These are phyloP conservation scores for Brachyrhaphis roseni DNA, from an alignment of 2,797 vertebrate genomes.

Conservation along the genomic window DNA sequence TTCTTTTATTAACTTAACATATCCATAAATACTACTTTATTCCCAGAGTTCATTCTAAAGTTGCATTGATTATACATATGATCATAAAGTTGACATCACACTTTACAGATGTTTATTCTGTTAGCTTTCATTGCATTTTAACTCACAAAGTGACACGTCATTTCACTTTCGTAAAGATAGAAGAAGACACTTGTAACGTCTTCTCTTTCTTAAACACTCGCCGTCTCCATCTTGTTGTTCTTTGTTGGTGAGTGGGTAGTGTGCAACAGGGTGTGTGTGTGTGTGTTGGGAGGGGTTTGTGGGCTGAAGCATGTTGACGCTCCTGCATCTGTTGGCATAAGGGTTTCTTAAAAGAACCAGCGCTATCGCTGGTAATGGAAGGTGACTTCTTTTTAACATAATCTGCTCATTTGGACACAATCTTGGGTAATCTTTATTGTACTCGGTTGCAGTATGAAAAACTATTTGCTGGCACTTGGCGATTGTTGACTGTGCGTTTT, in stretches of 20 bases:
- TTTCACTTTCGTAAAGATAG: neutral
- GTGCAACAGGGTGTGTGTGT: constrained; percentile 41
- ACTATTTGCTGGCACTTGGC: too few relatives aligned
- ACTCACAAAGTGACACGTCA: neutral
- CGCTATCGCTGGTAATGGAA: constrained; percentile 20
- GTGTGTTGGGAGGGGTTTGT: constrained; percentile 50
- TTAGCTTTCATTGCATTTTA: neutral
- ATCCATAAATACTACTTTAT: too few relatives aligned
- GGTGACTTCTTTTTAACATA: constrained; percentile 29
- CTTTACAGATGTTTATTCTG: neutral
- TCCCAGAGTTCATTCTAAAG: neutral
- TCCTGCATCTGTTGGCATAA: constrained; percentile 43
- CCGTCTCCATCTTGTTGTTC: constrained; percentile 47
- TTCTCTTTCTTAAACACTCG: constrained; percentile 29
- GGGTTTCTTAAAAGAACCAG: constrained; percentile 46
- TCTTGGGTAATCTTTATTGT: constrained; percentile 1
- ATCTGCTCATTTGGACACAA: constrained; percentile 23
- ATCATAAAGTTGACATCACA: neutral
- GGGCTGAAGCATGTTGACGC: constrained; percentile 44
- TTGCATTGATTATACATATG: neutral
- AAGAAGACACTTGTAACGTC: constrained; percentile 6
- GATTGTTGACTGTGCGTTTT: too few relatives aligned
- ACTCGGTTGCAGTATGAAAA: neutral
- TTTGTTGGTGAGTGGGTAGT: constrained; percentile 58
- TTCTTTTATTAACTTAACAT: too few relatives aligned